A percentile compares a stretch with the other conserved stretches of the same genome.
Evolutionary conservation across 2,888 invertebrate species (phyloP).

Genomic region (Oxycera nigricornis): DNA sequence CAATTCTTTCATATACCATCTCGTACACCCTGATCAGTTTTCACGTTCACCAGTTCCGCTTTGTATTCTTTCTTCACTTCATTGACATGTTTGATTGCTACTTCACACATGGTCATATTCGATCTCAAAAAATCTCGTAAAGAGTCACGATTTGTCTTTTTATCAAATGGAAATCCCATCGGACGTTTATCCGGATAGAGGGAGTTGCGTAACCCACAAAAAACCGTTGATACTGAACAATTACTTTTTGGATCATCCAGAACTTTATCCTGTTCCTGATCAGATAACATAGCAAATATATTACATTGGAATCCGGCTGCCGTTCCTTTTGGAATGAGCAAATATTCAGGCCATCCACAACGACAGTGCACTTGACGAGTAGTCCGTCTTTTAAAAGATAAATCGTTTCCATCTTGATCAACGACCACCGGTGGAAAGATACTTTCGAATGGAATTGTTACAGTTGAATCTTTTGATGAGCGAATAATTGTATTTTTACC

Average conservation of each 20-base stretch:
- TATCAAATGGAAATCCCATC: conserved; percentile 64
- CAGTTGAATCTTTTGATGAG: conserved; percentile 67
- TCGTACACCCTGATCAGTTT: not conserved
- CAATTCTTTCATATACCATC: not conserved
- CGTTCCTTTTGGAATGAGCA: conserved; percentile 63
- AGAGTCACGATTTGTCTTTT: conserved; percentile 43
- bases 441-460: conserved; percentile 68
- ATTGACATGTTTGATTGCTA: conserved; percentile 22
- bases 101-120: conserved; percentile 10
- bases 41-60: conserved; percentile 13
- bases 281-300: conserved; percentile 63
- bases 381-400: not conserved
- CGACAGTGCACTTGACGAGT: conserved; percentile 59
- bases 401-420: conserved; percentile 52
- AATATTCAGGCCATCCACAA: conserved; percentile 65
- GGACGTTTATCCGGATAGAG: conserved; percentile 61
- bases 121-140: conserved; percentile 15
- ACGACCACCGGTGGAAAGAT: conserved; percentile 66
- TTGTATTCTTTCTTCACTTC: conserved; percentile 28
- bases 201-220: conserved; percentile 60
- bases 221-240: conserved; percentile 59
- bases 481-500: conserved; percentile 67
- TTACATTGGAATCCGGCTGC: conserved; percentile 61
- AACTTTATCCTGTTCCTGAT: conserved; percentile 51
- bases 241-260: not conserved